A percentile compares a stretch with the other conserved stretches of the same genome.
Conservation (phyloP, 2,797 vertebrate species). For the Amniataba percoides region DNA sequence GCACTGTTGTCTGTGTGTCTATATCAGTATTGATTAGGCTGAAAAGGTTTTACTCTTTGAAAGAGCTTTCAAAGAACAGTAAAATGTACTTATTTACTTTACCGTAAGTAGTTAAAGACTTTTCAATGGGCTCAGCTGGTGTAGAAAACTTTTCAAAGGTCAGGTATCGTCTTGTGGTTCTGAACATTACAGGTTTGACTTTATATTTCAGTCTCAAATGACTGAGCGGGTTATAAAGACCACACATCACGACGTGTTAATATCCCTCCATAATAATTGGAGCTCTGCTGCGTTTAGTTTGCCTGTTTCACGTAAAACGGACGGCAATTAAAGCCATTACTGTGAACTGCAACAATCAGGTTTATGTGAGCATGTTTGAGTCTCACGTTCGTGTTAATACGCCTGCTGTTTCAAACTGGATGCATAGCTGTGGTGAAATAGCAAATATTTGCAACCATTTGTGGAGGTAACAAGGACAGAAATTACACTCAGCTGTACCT, state of each 20-base stretch:
- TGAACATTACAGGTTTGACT: background rate
- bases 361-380: conserved; percentile 14
- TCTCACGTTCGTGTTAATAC: conserved; percentile 6
- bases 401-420: conserved; percentile 28
- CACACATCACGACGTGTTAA: conserved; percentile 7
- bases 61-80: background rate
- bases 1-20: background rate
- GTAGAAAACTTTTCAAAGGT: background rate
- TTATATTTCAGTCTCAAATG: conserved; percentile 5
- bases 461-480: conserved; percentile 6
- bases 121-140: background rate
- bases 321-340: conserved; percentile 52
- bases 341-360: conserved; percentile 36
- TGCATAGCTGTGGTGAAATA: conserved; percentile 10
- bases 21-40: background rate
- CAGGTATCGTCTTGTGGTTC: background rate
- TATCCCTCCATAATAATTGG: conserved; percentile 12
- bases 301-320: conserved; percentile 8
- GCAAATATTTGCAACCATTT: conserved; percentile 23
- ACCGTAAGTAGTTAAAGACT: no score
- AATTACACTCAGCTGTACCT: background rate
- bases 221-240: background rate
- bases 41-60: background rate
- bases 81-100: background rate
- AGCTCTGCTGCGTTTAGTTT: conserved; percentile 20